Evolutionary conservation across 2,113 vertebrate species (phyloP), one percentile per base, ranked within the genome.

Genomic region (Labeo catla): DNA sequence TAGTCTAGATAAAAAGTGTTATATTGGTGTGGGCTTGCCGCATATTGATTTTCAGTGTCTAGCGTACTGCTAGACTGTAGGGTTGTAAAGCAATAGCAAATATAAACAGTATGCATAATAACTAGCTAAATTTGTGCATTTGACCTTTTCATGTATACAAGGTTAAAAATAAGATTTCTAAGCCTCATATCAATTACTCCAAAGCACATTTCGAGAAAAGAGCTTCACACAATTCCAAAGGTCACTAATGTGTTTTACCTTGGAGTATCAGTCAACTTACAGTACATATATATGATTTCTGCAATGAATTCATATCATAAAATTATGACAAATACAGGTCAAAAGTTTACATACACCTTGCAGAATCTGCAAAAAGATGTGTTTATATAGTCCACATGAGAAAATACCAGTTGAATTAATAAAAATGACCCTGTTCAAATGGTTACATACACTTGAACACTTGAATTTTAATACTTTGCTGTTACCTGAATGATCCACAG

Each of bases 21-120:
- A 36, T 63, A 49, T 50, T 86, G 85, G 45, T 57, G 63, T 66
- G 13, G 34, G 61, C 10, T 21, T 76, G 50, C 34, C 74, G 34
- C 49, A 15, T 19, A 39, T 76, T 83, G 80, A 87, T 77, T 77
- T 68, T n/a, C 54, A 57, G 76, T 23, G 65, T 82, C 47, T 59
- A 57, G 28, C 45, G 6, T 76, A 61, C 19, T 63, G 66, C 61
- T 45, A 72, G 45, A 52, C 12, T 9, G 8, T 11, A 54, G 50
- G 28, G 16, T 23, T 16, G 7, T 36, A 36, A 77, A 54, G 76
- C 4, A 4, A 77, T 54, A 54, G 50, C 49, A 54, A 76, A 76
- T 76, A 15, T 72, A 59, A 28, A 80, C 36, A 4, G 63, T 84
- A 4, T 76, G 39, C 21, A 43, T 9, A 34, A 72, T 8, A 39